Conservation (phyloP, 2,888 invertebrate genomes). For the Sesia bembeciformis region DNA sequence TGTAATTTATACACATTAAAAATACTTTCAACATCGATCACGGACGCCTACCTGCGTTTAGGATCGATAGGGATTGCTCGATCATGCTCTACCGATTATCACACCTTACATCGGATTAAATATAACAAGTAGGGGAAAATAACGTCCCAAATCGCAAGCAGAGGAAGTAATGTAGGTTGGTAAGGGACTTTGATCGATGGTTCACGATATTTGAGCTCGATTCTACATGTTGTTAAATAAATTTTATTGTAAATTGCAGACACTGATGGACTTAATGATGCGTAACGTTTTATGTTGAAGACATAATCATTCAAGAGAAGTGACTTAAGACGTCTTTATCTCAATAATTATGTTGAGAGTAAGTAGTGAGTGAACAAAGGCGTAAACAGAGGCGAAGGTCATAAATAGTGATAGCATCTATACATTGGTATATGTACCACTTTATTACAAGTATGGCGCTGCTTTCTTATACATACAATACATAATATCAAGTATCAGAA, state of each 20-base stretch:
- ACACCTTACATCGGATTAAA: slow-evolving; percentile 12
- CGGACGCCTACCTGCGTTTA: slow-evolving; percentile 15
- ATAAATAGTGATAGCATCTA: too few relatives aligned
- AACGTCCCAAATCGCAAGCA: background rate
- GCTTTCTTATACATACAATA: too few relatives aligned
- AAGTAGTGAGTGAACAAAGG: background rate
- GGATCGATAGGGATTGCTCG: slow-evolving; percentile 17
- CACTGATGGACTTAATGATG: background rate
- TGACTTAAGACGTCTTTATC: too few relatives aligned
- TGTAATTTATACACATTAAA: background rate
- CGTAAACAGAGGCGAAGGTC: too few relatives aligned
- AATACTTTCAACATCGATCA: slow-evolving; percentile 4
- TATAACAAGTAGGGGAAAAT: background rate
- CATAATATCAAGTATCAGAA: too few relatives aligned
- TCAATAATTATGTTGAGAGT: background rate
- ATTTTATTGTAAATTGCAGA: background rate
- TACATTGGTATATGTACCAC: too few relatives aligned
- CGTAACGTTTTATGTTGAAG: background rate
- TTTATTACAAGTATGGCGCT: too few relatives aligned
- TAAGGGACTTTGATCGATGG: slow-evolving; percentile 41
- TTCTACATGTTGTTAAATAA: background rate
- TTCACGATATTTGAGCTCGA: slow-evolving; percentile 1
- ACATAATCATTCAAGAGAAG: background rate
- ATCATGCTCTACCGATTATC: slow-evolving; percentile 39
- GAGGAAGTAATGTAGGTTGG: background rate